Evolutionary conservation across 1,140 invertebrate genomes (phyloP), one percentile per base, ranked within the genome.

Genomic region (Trichogramma pretiosum): DNA sequence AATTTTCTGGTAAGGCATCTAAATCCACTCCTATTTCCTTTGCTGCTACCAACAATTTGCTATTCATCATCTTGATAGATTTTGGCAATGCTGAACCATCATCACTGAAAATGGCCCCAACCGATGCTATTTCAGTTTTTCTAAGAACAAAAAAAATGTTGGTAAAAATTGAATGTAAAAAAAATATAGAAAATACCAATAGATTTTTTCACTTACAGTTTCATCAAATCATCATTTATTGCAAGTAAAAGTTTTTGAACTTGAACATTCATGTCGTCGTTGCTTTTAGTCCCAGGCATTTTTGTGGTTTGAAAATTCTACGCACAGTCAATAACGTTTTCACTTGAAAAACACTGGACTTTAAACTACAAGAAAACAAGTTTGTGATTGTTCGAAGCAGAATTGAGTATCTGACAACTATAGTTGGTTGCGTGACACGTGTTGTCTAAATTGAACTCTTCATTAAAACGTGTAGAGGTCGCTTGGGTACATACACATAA

Each of bases 201-300:
- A n/a, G n/a, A n/a, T n/a, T n/a, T n/a, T n/a, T n/a, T n/a, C n/a
- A 46, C 39, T 64, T 59, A 64, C 64, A 65, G 57, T 42, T 60
- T 57, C 14, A 32, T 16, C 21, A 51, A 46, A 17, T 59, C 24
- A 3, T 55, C 34, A 19, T 59, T 48, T 37, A 66, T 64, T 14
- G 48, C 18, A 5, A 26, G 1, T 16, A 65, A 40, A 11, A 38
- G 44, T 5, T 53, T 49, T 19, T 56, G 52, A 24, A 63, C 58
- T 52, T 56, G 38, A 19, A 38, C 17, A 38, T 48, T 34, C 13
- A 55, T 9, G 13, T 56, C 16, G 14, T 14, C 16, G 5, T 54
- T 55, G 9, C 37, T 10, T 18, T 36, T 13, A 30, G 22, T 42
- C 48, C 37, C 9, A 18, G 40, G 32, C 47, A 50, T 50, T 13